A percentile compares a stretch with the other conserved stretches of the same genome.
phyloP scores from a whole-genome alignment of 2,113 vertebrate species.

The Ammodramus savannarum region DNA sequence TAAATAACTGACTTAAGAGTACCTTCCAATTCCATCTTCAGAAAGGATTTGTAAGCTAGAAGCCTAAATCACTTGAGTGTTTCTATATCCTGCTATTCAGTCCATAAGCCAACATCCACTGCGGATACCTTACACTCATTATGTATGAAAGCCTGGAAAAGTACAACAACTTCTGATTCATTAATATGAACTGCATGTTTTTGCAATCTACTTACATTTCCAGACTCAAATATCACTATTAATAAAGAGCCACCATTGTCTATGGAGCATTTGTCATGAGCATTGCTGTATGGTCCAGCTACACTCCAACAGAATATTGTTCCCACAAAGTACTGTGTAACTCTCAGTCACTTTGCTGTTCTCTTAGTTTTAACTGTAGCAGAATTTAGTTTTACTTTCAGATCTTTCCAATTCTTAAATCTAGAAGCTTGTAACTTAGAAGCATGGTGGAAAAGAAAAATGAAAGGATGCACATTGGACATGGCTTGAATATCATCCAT shows the following conservation, averaged over 20 bases:
- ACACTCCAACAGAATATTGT: background rate
- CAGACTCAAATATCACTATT: background rate
- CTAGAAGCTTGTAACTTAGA: background rate
- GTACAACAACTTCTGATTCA: background rate
- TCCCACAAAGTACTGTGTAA: background rate
- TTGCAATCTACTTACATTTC: background rate
- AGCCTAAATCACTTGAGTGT: background rate
- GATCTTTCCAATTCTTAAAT: background rate
- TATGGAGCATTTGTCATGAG: background rate
- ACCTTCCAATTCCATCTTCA: background rate
- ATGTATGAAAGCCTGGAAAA: background rate
- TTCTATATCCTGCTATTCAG: background rate
- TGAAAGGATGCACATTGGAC: background rate
- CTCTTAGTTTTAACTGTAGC: background rate
- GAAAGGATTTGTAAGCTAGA: background rate
- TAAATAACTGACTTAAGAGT: background rate
- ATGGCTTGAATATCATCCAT: background rate
- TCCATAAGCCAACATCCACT: background rate
- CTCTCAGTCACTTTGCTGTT: background rate
- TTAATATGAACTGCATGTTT: background rate
- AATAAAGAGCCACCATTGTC: background rate
- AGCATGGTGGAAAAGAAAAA: background rate
- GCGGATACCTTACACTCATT: background rate
- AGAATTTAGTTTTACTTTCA: background rate
- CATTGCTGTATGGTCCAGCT: background rate